Evolutionary conservation across 1,140 invertebrate species (phyloP).

Genomic region (Neodiprion lecontei): DNA sequence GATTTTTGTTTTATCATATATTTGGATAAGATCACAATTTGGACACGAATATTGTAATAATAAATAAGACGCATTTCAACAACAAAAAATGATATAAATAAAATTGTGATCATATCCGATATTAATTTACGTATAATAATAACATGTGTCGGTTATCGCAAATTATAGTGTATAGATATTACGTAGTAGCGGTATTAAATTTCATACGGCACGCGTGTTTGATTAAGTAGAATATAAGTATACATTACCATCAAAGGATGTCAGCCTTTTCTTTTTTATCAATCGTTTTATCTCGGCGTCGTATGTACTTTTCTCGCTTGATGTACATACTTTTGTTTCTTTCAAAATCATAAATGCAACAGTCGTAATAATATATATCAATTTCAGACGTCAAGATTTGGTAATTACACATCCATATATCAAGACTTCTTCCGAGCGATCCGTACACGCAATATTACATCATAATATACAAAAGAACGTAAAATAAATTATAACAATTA

Average conservation of each 20-base stretch:
- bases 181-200: neutral
- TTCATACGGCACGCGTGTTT: neutral
- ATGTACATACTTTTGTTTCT: neutral
- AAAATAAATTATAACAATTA: slow-evolving; percentile 24
- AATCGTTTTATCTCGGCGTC: neutral
- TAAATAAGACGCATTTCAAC: slow-evolving; percentile 1
- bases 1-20: slow-evolving; percentile 3
- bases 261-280: neutral
- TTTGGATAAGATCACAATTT: neutral
- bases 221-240: slow-evolving; percentile 3
- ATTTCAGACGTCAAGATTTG: too few relatives aligned
- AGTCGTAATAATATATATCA: too few relatives aligned
- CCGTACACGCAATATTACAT: slow-evolving; percentile 22
- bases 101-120: neutral
- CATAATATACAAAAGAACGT: slow-evolving; percentile 31
- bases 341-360: neutral
- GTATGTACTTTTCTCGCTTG: too few relatives aligned
- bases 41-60: neutral
- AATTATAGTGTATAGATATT: neutral
- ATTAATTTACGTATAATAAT: neutral
- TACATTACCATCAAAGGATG: neutral
- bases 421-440: neutral
- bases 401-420: too few relatives aligned
- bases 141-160: neutral
- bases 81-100: neutral